A percentile compares a stretch with the other conserved stretches of the same genome.
Evolutionary conservation across 1,140 invertebrate species (phyloP).

Genomic region (Drosophila kohkoa): DNA sequence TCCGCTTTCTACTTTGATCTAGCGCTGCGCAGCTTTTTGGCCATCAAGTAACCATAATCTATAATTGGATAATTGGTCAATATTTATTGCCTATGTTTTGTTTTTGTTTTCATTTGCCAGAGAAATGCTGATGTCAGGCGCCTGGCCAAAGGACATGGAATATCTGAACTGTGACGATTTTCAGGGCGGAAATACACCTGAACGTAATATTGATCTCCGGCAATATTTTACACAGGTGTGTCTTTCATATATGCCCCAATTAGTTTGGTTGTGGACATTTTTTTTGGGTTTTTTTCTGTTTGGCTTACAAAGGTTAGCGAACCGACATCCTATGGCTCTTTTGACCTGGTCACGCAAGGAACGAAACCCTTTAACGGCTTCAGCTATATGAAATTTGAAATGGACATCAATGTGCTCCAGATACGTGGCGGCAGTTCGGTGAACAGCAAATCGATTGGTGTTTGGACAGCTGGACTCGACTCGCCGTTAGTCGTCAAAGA

Average conservation of each 20-base stretch:
- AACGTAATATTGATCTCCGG: slow-evolving; percentile 87
- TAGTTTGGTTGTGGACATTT: slow-evolving; percentile 56
- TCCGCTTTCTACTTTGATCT: slow-evolving; percentile 95
- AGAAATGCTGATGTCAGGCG: slow-evolving; percentile 86
- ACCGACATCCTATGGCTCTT: slow-evolving; percentile 88
- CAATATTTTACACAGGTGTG: slow-evolving; percentile 86
- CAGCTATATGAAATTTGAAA: slow-evolving; percentile 90
- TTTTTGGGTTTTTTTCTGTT: background rate
- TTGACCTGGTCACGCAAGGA: slow-evolving; percentile 85
- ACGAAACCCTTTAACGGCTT: slow-evolving; percentile 87
- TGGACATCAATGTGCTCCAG: slow-evolving; percentile 88
- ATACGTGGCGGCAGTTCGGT: slow-evolving; percentile 88
- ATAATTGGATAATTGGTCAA: slow-evolving; percentile 12
- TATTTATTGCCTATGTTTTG: background rate
- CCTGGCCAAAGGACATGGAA: slow-evolving; percentile 89
- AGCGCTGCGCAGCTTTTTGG: slow-evolving; percentile 89
- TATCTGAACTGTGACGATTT: slow-evolving; percentile 92
- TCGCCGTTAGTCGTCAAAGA: slow-evolving; percentile 88
- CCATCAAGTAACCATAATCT: slow-evolving; percentile 88
- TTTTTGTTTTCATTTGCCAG: slow-evolving; percentile 31
- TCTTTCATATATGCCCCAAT: slow-evolving; percentile 52
- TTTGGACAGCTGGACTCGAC: slow-evolving; percentile 89
- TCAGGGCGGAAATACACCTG: slow-evolving; percentile 89
- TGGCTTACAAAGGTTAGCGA: slow-evolving; percentile 85
- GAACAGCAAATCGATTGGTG: slow-evolving; percentile 87